Percentiles rank a stretch among this genome's conserved stretches.
phyloP scores from a whole-genome alignment of 2,113 vertebrate genomes.

The Coregonus clupeaformis region DNA sequence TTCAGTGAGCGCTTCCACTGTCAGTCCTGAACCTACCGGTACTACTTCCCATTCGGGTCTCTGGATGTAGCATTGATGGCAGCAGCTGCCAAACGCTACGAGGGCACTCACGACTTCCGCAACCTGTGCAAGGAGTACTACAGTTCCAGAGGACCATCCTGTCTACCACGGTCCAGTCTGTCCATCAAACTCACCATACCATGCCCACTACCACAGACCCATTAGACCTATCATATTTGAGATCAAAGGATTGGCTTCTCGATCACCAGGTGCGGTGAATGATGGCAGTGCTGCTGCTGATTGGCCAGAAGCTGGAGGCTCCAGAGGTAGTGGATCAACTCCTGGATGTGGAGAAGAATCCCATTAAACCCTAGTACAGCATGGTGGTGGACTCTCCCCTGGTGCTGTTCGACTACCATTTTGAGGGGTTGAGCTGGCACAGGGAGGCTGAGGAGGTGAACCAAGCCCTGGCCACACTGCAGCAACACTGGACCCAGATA shows the following conservation, averaged over 20 bases:
- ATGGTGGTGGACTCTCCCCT: slow-evolving; percentile 95
- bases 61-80: slow-evolving; percentile 85
- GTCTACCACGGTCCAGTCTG: slow-evolving; percentile 73
- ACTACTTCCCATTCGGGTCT: slow-evolving; percentile 85
- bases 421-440: slow-evolving; percentile 81
- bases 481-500: slow-evolving; percentile 87
- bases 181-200: slow-evolving; percentile 31
- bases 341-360: slow-evolving; percentile 86
- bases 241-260: slow-evolving; percentile 88
- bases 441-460: slow-evolving; percentile 76
- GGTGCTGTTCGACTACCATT: slow-evolving; percentile 86
- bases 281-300: slow-evolving; percentile 91
- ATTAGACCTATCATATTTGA: slow-evolving; percentile 83
- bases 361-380: slow-evolving; percentile 93
- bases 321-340: slow-evolving; percentile 83
- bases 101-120: slow-evolving; percentile 92
- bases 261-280: slow-evolving; percentile 98
- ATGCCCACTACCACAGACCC: slow-evolving; percentile 52
- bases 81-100: slow-evolving; percentile 77
- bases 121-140: slow-evolving; percentile 94
- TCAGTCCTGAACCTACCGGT: slow-evolving; percentile 86
- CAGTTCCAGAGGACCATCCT: slow-evolving; percentile 91
- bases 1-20: slow-evolving; percentile 96
- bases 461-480: slow-evolving; percentile 76
- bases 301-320: slow-evolving; percentile 87